A percentile compares a stretch with the other conserved stretches of the same genome.
Evolutionary conservation across 2,888 invertebrate genomes (phyloP).

Genomic region (Rugalucina vietnamica): DNA sequence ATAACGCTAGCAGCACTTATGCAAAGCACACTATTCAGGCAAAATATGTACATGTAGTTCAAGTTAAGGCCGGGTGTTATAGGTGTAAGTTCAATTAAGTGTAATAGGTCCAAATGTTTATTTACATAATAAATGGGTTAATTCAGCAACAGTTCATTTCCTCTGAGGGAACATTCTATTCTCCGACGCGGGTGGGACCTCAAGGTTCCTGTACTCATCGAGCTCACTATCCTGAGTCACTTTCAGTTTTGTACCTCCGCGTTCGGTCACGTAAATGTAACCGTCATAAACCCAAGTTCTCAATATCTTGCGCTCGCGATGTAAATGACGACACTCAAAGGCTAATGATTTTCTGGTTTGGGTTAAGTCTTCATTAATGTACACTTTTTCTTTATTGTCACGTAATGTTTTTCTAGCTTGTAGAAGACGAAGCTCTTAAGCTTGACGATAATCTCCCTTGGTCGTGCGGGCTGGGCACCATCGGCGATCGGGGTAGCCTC

Average conservation of each 20-base stretch:
- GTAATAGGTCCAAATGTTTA: too few species aligned
- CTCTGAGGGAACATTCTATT: background rate
- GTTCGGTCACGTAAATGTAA: too few species aligned
- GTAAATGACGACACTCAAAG: too few species aligned
- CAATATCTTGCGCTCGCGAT: background rate
- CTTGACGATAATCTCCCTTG: background rate
- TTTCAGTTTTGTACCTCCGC: background rate
- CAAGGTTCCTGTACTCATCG: background rate
- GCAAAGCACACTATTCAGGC: too few species aligned
- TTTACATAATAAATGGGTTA: too few species aligned
- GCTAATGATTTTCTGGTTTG: background rate
- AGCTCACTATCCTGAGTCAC: background rate
- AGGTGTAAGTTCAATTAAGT: too few species aligned
- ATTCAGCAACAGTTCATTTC: background rate
- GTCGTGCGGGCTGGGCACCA: background rate
- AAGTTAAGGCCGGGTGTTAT: too few species aligned
- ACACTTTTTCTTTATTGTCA: background rate
- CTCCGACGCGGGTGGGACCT: background rate
- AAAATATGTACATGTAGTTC: too few species aligned
- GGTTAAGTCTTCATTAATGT: background rate
- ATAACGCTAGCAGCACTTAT: too few species aligned
- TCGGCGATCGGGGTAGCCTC: background rate
- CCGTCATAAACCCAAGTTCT: background rate
- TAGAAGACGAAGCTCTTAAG: background rate
- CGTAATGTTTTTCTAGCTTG: background rate